Evolutionary conservation across 2,797 vertebrate species (phyloP).

Genomic region (Borostomias antarcticus): DNA sequence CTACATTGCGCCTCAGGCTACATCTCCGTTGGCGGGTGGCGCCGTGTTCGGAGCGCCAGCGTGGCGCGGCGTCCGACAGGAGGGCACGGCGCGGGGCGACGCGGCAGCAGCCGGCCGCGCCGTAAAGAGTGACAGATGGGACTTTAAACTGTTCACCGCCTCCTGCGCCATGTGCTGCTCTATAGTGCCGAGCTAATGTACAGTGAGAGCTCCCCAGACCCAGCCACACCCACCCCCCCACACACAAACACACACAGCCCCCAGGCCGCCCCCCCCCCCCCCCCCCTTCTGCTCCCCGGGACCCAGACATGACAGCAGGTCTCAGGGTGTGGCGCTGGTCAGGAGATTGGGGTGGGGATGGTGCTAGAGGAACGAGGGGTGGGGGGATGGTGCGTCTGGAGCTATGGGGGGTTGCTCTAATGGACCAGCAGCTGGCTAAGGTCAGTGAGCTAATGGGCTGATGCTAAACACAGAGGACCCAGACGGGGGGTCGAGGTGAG

Average conservation of each 20-base stretch:
- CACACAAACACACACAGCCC: too few relatives aligned
- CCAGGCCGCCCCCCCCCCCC: not conserved
- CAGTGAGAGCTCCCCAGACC: not conserved
- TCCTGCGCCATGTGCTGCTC: not conserved
- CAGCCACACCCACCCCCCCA: too few relatives aligned
- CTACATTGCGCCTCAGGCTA: not conserved
- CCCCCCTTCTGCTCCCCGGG: not conserved
- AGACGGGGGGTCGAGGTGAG: too few relatives aligned
- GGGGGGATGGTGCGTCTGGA: conserved; percentile 14
- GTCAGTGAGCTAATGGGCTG: conserved; percentile 40
- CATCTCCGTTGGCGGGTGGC: not conserved
- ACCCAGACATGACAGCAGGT: not conserved
- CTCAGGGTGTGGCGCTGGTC: not conserved
- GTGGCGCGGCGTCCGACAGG: not conserved
- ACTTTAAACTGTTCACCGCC: too few relatives aligned
- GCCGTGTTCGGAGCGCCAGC: not conserved
- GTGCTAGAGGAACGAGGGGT: too few relatives aligned
- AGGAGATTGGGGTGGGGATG: not conserved
- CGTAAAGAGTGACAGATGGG: not conserved
- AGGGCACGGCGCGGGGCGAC: conserved; percentile 26
- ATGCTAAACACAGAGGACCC: not conserved
- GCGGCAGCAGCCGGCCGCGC: conserved; percentile 18
- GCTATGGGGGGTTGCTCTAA: not conserved
- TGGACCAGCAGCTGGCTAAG: conserved; percentile 20
- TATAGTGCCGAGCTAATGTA: not conserved